These are phyloP conservation scores for Eupithecia pulchellata DNA, from an alignment of 2,888 invertebrate genomes.

Conservation along the genomic window DNA sequence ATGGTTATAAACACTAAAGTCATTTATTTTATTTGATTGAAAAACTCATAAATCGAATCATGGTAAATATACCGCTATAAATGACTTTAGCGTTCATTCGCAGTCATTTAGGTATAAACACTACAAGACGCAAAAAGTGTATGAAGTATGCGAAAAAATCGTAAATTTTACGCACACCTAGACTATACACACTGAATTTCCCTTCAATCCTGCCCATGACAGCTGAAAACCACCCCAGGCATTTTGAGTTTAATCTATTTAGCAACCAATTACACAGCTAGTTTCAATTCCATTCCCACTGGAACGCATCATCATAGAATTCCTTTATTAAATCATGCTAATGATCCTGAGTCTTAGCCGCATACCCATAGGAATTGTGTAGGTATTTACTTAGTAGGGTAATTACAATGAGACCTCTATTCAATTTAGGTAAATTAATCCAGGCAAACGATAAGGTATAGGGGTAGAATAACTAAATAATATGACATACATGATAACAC, in stretches of 20 bases:
- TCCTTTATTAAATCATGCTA: neutral
- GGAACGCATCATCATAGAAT: neutral
- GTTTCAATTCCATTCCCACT: conserved; percentile 6
- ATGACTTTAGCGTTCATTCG: too few species aligned
- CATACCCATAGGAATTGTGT: neutral
- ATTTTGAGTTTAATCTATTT: neutral
- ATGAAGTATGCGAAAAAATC: too few species aligned
- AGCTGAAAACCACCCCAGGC: neutral
- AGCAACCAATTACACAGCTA: neutral
- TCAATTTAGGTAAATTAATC: neutral
- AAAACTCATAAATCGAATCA: too few species aligned
- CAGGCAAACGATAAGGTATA: neutral
- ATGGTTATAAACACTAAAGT: too few species aligned
- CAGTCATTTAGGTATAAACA: too few species aligned
- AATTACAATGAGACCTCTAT: neutral
- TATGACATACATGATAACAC: too few species aligned
- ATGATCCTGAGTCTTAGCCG: neutral
- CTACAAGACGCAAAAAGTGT: too few species aligned
- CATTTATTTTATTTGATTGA: too few species aligned
- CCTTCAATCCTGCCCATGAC: neutral
- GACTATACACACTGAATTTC: too few species aligned
- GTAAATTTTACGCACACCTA: too few species aligned
- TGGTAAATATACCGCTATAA: too few species aligned
- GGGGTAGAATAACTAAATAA: neutral
- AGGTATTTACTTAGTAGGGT: neutral